Conservation (phyloP, 2,888 invertebrate genomes). For the Blastobasis adustella region DNA sequence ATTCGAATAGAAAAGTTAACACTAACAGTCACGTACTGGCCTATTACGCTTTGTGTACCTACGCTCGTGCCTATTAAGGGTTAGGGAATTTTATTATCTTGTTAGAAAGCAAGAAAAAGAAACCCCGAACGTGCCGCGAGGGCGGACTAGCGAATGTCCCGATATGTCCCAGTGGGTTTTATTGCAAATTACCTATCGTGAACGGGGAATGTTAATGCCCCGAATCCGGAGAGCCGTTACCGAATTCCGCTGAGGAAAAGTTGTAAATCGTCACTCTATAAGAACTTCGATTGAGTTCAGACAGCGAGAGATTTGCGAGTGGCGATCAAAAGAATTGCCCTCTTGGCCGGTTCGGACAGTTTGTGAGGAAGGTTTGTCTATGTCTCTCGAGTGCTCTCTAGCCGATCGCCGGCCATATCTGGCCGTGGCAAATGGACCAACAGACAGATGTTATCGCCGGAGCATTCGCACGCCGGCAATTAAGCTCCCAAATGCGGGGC, state of each 20-base stretch:
- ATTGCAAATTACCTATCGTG: neutral
- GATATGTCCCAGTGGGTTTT: neutral
- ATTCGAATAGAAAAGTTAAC: neutral
- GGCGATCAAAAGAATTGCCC: too few relatives aligned
- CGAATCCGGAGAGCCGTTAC: neutral
- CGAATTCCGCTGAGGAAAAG: too few relatives aligned
- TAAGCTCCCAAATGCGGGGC: neutral
- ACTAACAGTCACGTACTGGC: neutral
- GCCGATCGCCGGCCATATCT: too few relatives aligned
- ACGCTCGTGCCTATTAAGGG: neutral
- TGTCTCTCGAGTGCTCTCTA: too few relatives aligned
- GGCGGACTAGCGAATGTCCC: too few relatives aligned
- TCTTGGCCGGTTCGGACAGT: too few relatives aligned
- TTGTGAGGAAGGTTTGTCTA: too few relatives aligned
- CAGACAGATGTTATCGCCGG: neutral
- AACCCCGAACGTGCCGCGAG: slow-evolving; percentile 1
- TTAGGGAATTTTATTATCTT: neutral
- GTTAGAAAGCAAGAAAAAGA: neutral
- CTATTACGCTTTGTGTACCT: neutral
- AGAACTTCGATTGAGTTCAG: too few relatives aligned
- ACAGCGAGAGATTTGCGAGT: too few relatives aligned
- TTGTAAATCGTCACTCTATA: too few relatives aligned
- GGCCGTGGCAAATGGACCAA: too few relatives aligned
- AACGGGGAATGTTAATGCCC: neutral
- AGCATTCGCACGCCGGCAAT: neutral